Evolutionary conservation across 2,888 invertebrate species (phyloP).

Genomic region (Polyommatus iphigenia): DNA sequence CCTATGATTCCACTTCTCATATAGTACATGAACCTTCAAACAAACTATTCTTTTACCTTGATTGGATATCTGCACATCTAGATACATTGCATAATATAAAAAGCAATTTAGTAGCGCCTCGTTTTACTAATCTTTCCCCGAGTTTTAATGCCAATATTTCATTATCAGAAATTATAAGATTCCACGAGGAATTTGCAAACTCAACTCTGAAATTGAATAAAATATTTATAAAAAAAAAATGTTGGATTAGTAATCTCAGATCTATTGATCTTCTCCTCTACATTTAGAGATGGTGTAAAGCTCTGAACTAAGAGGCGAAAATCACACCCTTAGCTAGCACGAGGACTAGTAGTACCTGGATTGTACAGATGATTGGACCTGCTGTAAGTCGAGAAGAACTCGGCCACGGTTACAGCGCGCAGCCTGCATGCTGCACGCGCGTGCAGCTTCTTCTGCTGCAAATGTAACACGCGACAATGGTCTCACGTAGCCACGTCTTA

Average conservation of each 20-base stretch:
- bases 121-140: neutral
- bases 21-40: neutral
- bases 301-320: no score
- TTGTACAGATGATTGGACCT: constrained; percentile 35
- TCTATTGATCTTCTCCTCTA: no score
- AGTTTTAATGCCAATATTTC: neutral
- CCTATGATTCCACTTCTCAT: no score
- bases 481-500: constrained; percentile 54
- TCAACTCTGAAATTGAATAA: neutral
- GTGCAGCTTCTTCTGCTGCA: constrained; percentile 46
- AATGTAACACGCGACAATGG: constrained; percentile 58
- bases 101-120: constrained; percentile 3
- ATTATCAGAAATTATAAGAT: neutral
- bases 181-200: neutral
- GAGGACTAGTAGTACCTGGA: constrained; percentile 40
- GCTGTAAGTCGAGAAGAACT: constrained; percentile 49
- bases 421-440: constrained; percentile 55
- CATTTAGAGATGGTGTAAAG: no score
- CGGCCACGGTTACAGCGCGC: constrained; percentile 55
- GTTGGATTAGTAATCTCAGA: no score
- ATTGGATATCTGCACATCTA: neutral
- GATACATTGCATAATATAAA: constrained; percentile 9
- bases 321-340: no score
- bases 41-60: neutral
- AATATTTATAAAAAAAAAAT: no score